These are phyloP conservation scores for Lepus townsendii DNA, from an alignment of 2,797 vertebrate species.

Conservation along the genomic window DNA sequence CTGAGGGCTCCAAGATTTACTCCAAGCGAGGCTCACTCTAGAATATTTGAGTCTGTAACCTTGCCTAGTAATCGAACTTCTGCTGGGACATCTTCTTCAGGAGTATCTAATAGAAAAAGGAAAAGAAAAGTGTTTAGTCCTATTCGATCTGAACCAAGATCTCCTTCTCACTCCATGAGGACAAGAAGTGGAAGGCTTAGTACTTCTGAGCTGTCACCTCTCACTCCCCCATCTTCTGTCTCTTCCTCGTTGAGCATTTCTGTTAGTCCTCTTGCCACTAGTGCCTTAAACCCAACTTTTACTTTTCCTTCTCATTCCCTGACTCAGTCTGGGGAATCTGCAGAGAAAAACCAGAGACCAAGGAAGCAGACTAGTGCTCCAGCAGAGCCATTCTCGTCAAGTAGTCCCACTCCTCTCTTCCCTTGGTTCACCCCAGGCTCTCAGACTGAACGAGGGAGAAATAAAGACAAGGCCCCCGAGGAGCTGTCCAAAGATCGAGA, in stretches of 20 bases:
- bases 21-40: constrained; percentile 97
- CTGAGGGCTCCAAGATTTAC: constrained; percentile 97
- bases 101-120: constrained; percentile 91
- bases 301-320: constrained; percentile 94
- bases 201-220: constrained; percentile 91
- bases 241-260: constrained; percentile 94
- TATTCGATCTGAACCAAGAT: constrained; percentile 93
- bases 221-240: constrained; percentile 91
- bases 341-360: constrained; percentile 90
- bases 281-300: constrained; percentile 98
- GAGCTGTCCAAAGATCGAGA: constrained; percentile 91
- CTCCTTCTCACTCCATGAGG: constrained; percentile 98
- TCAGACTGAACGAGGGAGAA: constrained; percentile 90
- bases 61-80: constrained; percentile 90
- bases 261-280: constrained; percentile 94
- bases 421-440: constrained; percentile 93
- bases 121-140: constrained; percentile 90
- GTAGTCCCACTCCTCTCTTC: constrained; percentile 94
- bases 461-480: constrained; percentile 91
- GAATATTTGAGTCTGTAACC: constrained; percentile 98
- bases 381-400: constrained; percentile 91
- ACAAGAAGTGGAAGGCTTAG: constrained; percentile 94
- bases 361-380: constrained; percentile 87
- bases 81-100: constrained; percentile 91
- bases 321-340: constrained; percentile 91